Evolutionary conservation across 2,113 vertebrate species (phyloP), one percentile per base, ranked within the genome.

Genomic region (Oxyruncus cristatus): DNA sequence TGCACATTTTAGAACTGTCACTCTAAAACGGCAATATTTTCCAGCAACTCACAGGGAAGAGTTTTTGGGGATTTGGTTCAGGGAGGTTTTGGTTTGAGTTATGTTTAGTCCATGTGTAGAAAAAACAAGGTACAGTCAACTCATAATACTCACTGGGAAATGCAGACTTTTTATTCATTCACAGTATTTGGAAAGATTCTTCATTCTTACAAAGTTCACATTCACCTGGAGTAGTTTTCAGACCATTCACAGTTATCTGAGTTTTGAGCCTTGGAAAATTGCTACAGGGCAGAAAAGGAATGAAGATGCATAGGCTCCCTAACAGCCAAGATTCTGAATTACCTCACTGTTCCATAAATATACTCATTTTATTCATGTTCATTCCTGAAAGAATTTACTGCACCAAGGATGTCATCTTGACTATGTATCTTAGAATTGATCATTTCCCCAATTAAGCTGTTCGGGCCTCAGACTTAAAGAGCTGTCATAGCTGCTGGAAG

Each of bases 271-370:
- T 91, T 66, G 65, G 66, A 79, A 94, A 95, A 91, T 58, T 75
- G 83, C 91, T 91, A 85, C 65, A 62, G 85, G 85, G 76, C 28
- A 92, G 56, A 74, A 81, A 85, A 93, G 62, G 50, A 91, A 89
- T 85, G 74, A 97, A 97, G 97, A 88, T 74, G 73, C 88, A 95
- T 70, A 55, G 79, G 53, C 22, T 93, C 35, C 65, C 44, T 96
- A 96, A 96, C 85, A 95, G 89, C 75, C 78, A 5, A 95, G 95
- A 77, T 92, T 97, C 93, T 96, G 95, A 96, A 96, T 97, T 97
- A 97, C 96, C 95, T 96, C 97, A 97, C 88, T 89, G 85, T 94
- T 97, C 91, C 96, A 96, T 96, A 97, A 97, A 97, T 97, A 95
- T 89, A 93, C 92, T 91, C 92, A 97, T 89, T 94, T 92, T 78